These are phyloP conservation scores for Coendou prehensilis DNA, from an alignment of 2,797 vertebrate genomes.

Conservation along the genomic window DNA sequence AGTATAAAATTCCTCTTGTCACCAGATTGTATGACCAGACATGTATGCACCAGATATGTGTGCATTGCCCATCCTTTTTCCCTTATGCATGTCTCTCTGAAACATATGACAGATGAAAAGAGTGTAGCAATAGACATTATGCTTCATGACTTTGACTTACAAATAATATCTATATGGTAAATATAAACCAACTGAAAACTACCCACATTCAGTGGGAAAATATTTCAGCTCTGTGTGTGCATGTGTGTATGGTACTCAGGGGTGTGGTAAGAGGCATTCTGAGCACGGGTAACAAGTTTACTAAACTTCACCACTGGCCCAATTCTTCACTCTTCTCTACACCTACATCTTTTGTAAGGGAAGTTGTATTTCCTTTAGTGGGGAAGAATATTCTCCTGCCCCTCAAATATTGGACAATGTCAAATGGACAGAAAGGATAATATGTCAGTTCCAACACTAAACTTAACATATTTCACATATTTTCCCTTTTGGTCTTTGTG, in stretches of 20 bases:
- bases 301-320: neutral
- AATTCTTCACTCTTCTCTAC: neutral
- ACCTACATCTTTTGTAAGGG: neutral
- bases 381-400: neutral
- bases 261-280: neutral
- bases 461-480: neutral
- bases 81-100: neutral
- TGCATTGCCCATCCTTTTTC: neutral
- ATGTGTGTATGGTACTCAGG: neutral
- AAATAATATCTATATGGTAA: neutral
- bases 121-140: neutral
- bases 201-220: neutral
- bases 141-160: neutral
- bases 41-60: too few relatives aligned
- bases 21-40: neutral
- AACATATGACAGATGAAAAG: neutral
- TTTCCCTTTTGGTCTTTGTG: neutral
- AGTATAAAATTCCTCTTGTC: neutral
- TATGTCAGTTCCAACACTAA: neutral
- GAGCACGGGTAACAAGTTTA: neutral
- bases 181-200: neutral
- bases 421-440: neutral
- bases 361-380: neutral
- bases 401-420: neutral
- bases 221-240: neutral